Base-by-base conservation (phyloP, 2,113 vertebrate species). In the Clarias batrachus region DNA sequence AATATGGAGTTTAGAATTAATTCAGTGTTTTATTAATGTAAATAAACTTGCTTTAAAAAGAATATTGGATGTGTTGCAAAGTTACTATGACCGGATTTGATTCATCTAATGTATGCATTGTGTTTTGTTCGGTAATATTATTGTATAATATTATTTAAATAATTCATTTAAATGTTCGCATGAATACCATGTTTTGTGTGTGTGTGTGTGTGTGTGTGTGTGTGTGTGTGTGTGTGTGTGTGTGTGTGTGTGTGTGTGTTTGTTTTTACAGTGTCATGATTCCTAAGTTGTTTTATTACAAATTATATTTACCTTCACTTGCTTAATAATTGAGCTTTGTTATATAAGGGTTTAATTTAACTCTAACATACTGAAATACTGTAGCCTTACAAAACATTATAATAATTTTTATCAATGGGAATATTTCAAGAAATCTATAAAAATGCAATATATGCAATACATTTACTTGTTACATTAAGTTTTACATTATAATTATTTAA, bases 1-100 rank as follows among this genome's bases (percentile, higher is more conserved):
- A 78, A 80, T 86, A 82, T 37, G 57, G 74, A 68, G 85, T 77
- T 65, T 62, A 87, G 70, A 89, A 82, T 79, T 82, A 76, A 81
- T 81, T 81, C 5, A 37, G 59, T 87, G 85, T 87, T 87, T 86
- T 80, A 87, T 86, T 33, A 71, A 63, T 87, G 83, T 87, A 83
- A 89, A 71, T 89, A 89, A 89, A 89, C 52, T 79, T 16, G 14
- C 79, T 83, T 87, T 16, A 68, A 76, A 87, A 23, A 19, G 52
- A 23, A 81, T 25, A 8, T 11, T 41, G 57, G 37, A 25, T 68
- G 48, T 37, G 60, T n/a, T 41, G 27, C 30, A 41, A 41, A 57
- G 16, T 79, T n/a, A 25, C 62, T 30, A 3, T 8, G n/a, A 54
- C 10, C 52, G 63, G 83, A 12, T 63, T 6, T 30, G 27, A 70